Base-by-base conservation (phyloP, 2,113 vertebrate species). In the Prietella phreatophila region DNA sequence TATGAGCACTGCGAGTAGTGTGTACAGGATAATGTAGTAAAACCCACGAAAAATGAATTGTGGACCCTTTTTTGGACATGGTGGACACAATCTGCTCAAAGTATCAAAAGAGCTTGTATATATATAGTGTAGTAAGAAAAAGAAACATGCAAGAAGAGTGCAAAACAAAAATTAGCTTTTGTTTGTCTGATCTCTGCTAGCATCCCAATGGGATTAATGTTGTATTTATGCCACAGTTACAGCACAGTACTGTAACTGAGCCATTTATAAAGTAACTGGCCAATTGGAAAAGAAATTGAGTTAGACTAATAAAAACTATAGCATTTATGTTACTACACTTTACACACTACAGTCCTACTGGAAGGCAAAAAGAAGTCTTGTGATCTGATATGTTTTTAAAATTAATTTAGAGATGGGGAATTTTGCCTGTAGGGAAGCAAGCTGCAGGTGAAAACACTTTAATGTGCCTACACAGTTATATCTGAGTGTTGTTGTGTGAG, bases 391-490 rank as follows among this genome's bases (percentile, higher is more conserved):
- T 17, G 33, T 81, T 82, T 82, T 82, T 25, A 25, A 81, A 81
- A 61, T 82, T 22, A 20, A 82, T 82, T 56, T 61, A 82, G 20
- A 39, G 53, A 61, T 61, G 30, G 33, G 39, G 20, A 61, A 39
- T 39, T 20, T 58, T 82, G 19, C 30, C 56, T 39, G 20, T 39
- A 61, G 80, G 56, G 80, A 61, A 61, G 55, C 33, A 61, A 39
- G 39, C 56, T 82, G 80, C 30, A 82, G 56, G 61, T 82, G 80
- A 82, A 82, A 60, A 82, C 80, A 61, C 56, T 60, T 61, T 58
- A 60, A 39, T 60, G 80, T 60, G 78, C 33, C 80, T 60, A 27
- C 80, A 42, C 50, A 56, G 80, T 61, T 36, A 39, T 61, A 61
- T 61, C 56, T 42, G 33, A 39, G 56, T 33, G 22, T 61, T 42